Conservation (phyloP, 1,140 invertebrate genomes). For the Campoletis sonorensis region DNA sequence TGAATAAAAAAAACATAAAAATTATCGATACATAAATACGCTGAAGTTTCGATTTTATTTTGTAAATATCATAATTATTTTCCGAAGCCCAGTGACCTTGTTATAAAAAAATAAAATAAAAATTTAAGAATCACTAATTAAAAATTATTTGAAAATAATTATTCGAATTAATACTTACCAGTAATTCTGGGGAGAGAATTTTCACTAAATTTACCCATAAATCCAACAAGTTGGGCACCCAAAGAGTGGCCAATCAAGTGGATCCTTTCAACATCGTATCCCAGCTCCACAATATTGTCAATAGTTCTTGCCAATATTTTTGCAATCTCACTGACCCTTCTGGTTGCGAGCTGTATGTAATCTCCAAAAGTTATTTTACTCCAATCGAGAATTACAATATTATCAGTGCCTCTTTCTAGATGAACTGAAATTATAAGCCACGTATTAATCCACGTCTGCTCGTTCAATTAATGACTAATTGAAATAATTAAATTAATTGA, state of each 20-base stretch:
- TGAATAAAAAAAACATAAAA: background rate
- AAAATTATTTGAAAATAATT: background rate
- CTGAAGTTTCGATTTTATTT: too few species aligned
- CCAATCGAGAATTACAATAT: constrained; percentile 53
- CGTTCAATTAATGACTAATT: too few species aligned
- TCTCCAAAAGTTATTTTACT: constrained; percentile 45
- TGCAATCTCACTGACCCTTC: constrained; percentile 17
- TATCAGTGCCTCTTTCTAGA: constrained; percentile 50
- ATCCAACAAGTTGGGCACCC: constrained; percentile 66
- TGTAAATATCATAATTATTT: too few species aligned
- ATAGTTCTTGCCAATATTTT: constrained; percentile 38
- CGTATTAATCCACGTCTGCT: too few species aligned
- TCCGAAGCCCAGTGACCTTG: too few species aligned
- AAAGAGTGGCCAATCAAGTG: constrained; percentile 68
- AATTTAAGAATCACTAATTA: too few species aligned
- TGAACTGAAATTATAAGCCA: constrained; percentile 45
- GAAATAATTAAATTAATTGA: background rate
- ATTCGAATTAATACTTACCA: constrained; percentile 32
- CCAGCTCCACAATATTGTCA: constrained; percentile 45
- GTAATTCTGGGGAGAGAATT: constrained; percentile 51
- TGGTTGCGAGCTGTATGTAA: constrained; percentile 37
- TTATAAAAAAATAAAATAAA: too few species aligned
- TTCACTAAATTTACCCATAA: constrained; percentile 57
- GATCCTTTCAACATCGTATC: constrained; percentile 57
- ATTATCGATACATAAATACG: too few species aligned